Evolutionary conservation across 2,113 vertebrate genomes (phyloP), one percentile per base, ranked within the genome.

Genomic region (Abramis brama): DNA sequence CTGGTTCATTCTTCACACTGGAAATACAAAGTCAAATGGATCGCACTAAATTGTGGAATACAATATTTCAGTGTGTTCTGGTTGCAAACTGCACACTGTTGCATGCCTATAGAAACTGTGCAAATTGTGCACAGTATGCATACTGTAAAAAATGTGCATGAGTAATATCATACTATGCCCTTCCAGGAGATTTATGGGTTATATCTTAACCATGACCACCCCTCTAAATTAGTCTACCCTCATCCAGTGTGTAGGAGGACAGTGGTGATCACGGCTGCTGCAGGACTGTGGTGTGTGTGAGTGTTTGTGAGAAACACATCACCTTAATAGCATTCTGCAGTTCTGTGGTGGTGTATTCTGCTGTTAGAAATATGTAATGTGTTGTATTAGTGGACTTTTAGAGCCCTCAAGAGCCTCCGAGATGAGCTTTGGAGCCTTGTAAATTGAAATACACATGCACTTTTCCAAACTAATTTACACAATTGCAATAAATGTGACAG

Each of bases 351-450:
- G 70, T 82, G 70, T 33, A 75, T 64, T 73, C 11, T 74, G 66
- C 79, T 78, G 78, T 87, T 87, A 85, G 85, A 85, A 27, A 82
- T 87, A 66, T 52, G 71, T 85, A 85, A 87, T 85, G 86, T 82
- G 64, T 83, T 78, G 83, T 83, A 64, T 68, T 82, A 85, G 83
- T 81, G 74, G 76, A 66, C 62, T 71, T 68, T 85, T 33, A 82
- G 74, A 45, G 47, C 71, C 17, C 50, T 36, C 27, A 21, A 70
- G 25, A 30, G 78, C 62, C 60, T 39, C 25, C 30, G 79, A 83
- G 79, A 89, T 87, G 83, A 85, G 82, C 83, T 87, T 30, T 79
- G 64, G 86, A 64, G 79, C 57, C 86, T 66, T 82, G 83, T 45
- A 45, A 86, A 85, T 83, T 74, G 43, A 83, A 86, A 73, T 79